Conservation (phyloP, 2,888 invertebrate genomes). For the Cosmorhoe ocellata region DNA sequence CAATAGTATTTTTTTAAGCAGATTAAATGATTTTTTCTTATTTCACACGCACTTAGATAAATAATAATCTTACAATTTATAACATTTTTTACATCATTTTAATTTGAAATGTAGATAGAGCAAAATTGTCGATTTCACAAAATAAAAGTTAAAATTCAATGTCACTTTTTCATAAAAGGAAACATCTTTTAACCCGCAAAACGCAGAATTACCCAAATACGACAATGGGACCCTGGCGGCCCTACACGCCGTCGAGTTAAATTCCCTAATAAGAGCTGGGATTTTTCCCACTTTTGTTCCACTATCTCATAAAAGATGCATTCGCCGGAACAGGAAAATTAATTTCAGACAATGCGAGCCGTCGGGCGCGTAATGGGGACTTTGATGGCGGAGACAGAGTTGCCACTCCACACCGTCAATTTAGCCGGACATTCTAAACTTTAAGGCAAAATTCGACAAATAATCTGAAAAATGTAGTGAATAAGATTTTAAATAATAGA, state of each 20-base stretch:
- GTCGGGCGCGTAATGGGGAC: conserved; percentile 44
- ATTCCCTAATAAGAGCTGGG: conserved; percentile 27
- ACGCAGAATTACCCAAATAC: conserved; percentile 25
- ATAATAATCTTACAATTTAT: too few relatives aligned
- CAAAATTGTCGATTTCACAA: too few relatives aligned
- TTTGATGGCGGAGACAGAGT: conserved; percentile 19
- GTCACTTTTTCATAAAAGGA: neutral
- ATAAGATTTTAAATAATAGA: too few relatives aligned
- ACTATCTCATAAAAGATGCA: conserved; percentile 76
- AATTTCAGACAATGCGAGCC: conserved; percentile 69
- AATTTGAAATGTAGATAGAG: too few relatives aligned
- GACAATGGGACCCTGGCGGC: conserved; percentile 13
- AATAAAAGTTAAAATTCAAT: neutral
- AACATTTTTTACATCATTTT: too few relatives aligned
- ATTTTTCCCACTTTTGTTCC: conserved; percentile 60
- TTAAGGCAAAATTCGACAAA: too few relatives aligned
- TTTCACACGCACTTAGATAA: too few relatives aligned
- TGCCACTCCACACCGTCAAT: neutral
- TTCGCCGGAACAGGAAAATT: conserved; percentile 73
- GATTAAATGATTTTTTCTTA: too few relatives aligned
- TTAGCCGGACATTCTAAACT: neutral
- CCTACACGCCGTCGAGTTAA: conserved; percentile 22
- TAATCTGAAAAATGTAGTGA: too few relatives aligned
- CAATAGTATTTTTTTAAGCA: too few relatives aligned
- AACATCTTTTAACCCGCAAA: neutral